Percentiles rank a stretch among this genome's conserved stretches.
These are phyloP conservation scores for Elgonia sp. DNA, from an alignment of 2,888 invertebrate species.

Conservation along the genomic window DNA sequence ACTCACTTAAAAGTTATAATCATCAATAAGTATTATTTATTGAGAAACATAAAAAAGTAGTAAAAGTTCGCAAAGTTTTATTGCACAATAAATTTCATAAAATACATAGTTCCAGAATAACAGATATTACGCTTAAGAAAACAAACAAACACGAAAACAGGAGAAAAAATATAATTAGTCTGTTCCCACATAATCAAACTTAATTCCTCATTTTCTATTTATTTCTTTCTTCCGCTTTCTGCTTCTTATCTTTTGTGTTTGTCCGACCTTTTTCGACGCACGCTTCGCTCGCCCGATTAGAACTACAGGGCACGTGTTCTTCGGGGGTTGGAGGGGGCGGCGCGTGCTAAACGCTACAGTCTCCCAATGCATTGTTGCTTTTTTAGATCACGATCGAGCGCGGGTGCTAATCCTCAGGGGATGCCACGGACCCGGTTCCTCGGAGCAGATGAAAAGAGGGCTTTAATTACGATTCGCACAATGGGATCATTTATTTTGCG, in stretches of 20 bases:
- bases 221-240: not conserved
- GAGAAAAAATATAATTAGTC: no score
- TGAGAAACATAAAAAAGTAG: no score
- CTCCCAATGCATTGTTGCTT: conserved; percentile 61
- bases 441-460: conserved; percentile 58
- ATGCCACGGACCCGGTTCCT: conserved; percentile 53
- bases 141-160: no score
- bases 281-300: conserved; percentile 18
- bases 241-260: conserved; percentile 23
- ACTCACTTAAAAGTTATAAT: no score
- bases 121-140: no score
- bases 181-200: no score
- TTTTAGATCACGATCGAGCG: conserved; percentile 68
- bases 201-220: not conserved
- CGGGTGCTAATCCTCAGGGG: conserved; percentile 64
- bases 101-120: no score
- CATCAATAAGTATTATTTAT: no score
- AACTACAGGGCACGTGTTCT: conserved; percentile 57
- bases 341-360: conserved; percentile 60
- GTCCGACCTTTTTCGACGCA: conserved; percentile 10
- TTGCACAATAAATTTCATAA: no score
- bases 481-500: conserved; percentile 64
- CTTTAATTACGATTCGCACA: conserved; percentile 67
- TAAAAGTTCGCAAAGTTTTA: no score
- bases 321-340: conserved; percentile 47